These are phyloP conservation scores for Tipula helvola DNA, from an alignment of 2,888 invertebrate genomes.

Conservation along the genomic window DNA sequence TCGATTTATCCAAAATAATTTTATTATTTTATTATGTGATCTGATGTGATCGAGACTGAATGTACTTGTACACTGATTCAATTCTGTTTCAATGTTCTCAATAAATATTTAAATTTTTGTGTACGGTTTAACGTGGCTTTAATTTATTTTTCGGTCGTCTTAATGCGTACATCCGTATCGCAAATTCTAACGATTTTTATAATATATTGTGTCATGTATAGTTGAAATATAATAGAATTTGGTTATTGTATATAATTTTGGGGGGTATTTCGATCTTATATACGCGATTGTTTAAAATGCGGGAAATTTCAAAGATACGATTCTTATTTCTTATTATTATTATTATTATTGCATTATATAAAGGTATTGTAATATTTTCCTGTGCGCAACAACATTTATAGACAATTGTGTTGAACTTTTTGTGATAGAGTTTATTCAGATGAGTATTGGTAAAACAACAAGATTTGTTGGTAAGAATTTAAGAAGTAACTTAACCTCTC, in stretches of 20 bases:
- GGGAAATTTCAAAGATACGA: neutral
- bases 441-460: neutral
- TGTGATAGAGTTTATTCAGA: neutral
- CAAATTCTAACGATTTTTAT: neutral
- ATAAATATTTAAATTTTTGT: slow-evolving; percentile 8
- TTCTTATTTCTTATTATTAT: neutral
- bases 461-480: neutral
- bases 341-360: neutral
- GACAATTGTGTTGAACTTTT: neutral
- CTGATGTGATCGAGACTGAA: neutral
- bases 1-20: neutral
- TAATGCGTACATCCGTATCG: slow-evolving; percentile 7
- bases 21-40: neutral
- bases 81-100: neutral
- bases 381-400: neutral
- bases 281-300: neutral
- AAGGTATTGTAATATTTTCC: neutral
- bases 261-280: neutral
- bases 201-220: neutral
- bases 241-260: neutral
- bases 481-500: neutral
- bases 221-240: neutral
- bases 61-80: neutral
- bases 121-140: slow-evolving; percentile 9
- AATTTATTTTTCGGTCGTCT: neutral